Evolutionary conservation across 2,113 vertebrate species (phyloP), one percentile per base, ranked within the genome.

Genomic region (Nicator chloris): DNA sequence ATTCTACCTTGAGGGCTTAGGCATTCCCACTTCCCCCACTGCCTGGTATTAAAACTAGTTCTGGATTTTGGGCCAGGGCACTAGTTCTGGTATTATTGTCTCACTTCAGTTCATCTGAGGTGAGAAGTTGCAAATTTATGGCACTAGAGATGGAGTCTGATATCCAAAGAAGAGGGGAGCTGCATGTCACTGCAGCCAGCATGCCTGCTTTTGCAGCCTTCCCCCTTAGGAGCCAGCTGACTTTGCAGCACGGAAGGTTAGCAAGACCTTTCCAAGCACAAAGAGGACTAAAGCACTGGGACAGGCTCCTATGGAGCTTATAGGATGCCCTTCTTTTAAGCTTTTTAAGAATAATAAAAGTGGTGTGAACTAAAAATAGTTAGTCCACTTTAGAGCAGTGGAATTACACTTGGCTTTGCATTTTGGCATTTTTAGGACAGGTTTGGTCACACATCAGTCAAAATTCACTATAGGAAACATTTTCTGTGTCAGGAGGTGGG

Each of bases 171-270:
- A 69, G 66, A 80, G 71, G 71, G 51, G 64, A 72, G 39, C 75
- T 93, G 94, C 66, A 42, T 35, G 88, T 95, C 82, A 94, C 88
- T 95, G 92, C 94, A 97, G 93, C 37, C 7, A 0, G 19, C 61
- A 68, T 73, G 64, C 85, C 77, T 0, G 7, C 68, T 91, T 90
- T 93, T 88, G 93, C 95, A 95, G 85, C 56, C 60, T 78, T 64
- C 40, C 72, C 85, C 94, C 92, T 71, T 56, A 94, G 81, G 86
- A 95, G 68, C 40, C 65, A 72, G 73, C 40, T 94, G 94, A 92
- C 95, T 93, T 95, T 95, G 96, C 94, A 92, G 96, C 91, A 96
- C 49, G 45, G 40, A 94, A 96, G 93, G 86, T 95, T 93, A 91
- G 65, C 77, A 87, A 95, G 84, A 91, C 81, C 93, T 93, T 95